Percentiles rank a stretch among this genome's conserved stretches.
Evolutionary conservation across 2,797 vertebrate genomes (phyloP).

Genomic region (Bucorvus abyssinicus): DNA sequence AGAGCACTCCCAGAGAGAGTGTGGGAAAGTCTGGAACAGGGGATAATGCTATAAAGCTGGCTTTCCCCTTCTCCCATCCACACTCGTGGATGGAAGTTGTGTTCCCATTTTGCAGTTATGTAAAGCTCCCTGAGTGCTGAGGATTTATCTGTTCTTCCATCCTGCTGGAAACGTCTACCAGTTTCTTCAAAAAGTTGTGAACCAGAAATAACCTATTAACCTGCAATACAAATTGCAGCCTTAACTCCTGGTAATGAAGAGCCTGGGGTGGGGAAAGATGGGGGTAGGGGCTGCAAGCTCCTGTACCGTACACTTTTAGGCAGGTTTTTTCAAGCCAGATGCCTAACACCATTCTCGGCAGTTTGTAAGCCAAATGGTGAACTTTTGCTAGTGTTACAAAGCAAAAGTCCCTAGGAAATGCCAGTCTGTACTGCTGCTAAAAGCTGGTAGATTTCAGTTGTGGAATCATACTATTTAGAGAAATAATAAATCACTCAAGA

Average conservation of each 20-base stretch:
- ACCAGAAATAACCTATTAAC: not conserved
- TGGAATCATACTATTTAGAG: not conserved
- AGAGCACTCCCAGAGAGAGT: not conserved
- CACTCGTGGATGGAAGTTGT: not conserved
- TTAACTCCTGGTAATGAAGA: not conserved
- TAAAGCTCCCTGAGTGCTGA: not conserved
- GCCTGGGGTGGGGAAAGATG: too few relatives aligned
- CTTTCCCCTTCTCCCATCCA: not conserved
- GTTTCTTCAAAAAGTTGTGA: not conserved
- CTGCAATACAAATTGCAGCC: not conserved
- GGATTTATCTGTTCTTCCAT: not conserved
- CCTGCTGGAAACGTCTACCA: not conserved
- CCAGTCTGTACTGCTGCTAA: not conserved
- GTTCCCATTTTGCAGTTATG: not conserved
- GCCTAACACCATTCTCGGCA: not conserved
- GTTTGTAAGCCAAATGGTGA: not conserved
- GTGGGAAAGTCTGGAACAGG: not conserved
- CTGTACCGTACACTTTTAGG: not conserved
- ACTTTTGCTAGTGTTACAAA: not conserved
- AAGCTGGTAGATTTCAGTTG: not conserved
- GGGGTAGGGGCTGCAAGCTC: not conserved
- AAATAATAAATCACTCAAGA: slow-evolving; percentile 17
- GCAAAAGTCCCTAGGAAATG: slow-evolving; percentile 25
- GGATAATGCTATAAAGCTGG: not conserved
- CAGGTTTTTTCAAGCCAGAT: not conserved